A percentile compares a stretch with the other conserved stretches of the same genome.
These are phyloP conservation scores for Aptenodytes patagonicus DNA, from an alignment of 2,113 vertebrate genomes.

Conservation along the genomic window DNA sequence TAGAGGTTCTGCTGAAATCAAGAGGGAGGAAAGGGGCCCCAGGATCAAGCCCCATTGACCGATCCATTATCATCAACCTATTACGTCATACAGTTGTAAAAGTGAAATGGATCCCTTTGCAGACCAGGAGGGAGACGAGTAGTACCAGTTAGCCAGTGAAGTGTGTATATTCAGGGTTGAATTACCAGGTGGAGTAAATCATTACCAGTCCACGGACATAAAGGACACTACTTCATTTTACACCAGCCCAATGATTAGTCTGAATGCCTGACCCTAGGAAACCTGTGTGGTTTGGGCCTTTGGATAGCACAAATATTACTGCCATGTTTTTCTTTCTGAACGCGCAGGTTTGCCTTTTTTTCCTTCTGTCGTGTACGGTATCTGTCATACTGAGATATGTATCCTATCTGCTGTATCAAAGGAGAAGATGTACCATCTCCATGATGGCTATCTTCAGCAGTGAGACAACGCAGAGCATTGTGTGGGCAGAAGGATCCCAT, in stretches of 20 bases:
- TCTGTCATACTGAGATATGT: not conserved
- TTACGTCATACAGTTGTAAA: not conserved
- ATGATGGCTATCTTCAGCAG: not conserved
- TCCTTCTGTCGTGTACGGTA: fast-evolving
- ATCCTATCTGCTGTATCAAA: not conserved
- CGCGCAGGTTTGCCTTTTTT: not conserved
- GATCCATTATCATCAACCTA: not conserved
- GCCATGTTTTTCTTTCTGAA: not conserved
- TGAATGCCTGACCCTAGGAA: not conserved
- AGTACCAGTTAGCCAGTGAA: not conserved
- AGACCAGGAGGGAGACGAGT: not conserved
- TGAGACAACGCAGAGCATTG: not conserved
- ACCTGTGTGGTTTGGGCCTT: not conserved
- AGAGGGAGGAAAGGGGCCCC: not conserved
- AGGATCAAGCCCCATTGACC: not conserved
- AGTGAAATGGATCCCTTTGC: not conserved
- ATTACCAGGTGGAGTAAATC: not conserved
- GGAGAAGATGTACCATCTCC: not conserved
- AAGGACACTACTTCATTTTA: not conserved
- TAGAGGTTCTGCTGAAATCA: not conserved
- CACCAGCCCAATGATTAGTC: not conserved
- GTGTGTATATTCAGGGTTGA: not conserved
- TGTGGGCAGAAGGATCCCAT: not conserved
- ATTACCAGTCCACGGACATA: not conserved
- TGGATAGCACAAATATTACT: not conserved